These are phyloP conservation scores for Melangyna quadrimaculata DNA, from an alignment of 2,888 invertebrate species.

Conservation along the genomic window DNA sequence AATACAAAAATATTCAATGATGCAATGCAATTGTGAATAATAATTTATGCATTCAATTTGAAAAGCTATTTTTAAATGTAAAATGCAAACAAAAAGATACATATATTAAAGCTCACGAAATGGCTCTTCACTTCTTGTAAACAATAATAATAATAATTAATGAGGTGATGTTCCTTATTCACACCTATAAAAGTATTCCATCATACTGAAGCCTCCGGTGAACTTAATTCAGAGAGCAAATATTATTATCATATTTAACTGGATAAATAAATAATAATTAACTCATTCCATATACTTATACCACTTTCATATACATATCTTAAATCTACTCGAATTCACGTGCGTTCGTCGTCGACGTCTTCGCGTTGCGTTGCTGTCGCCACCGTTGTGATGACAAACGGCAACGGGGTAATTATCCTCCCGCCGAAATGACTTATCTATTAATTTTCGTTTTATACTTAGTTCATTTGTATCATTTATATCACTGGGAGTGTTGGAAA, in stretches of 20 bases:
- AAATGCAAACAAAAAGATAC: neutral
- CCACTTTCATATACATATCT: no score
- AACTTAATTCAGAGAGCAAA: slow-evolving; percentile 22
- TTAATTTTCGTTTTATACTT: neutral
- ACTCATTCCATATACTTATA: slow-evolving; percentile 8
- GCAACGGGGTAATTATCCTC: slow-evolving; percentile 10
- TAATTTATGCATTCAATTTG: neutral
- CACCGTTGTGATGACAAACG: neutral
- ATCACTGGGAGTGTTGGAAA: neutral
- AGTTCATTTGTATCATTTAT: neutral
- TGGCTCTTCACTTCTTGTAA: slow-evolving; percentile 1
- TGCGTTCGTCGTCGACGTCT: neutral
- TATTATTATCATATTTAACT: slow-evolving; percentile 25
- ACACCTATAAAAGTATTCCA: slow-evolving; percentile 27
- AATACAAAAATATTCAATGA: no score
- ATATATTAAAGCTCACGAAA: neutral
- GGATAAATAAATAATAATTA: slow-evolving; percentile 26
- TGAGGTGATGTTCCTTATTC: slow-evolving; percentile 17
- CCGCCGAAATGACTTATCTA: neutral
- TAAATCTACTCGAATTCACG: neutral
- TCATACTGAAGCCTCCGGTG: slow-evolving; percentile 8
- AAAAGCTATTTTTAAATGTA: slow-evolving; percentile 3
- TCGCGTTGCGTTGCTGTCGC: neutral
- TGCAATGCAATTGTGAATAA: no score
- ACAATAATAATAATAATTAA: slow-evolving; percentile 3